Percentiles rank a stretch among this genome's conserved stretches.
These are phyloP conservation scores for Thermophis baileyi DNA, from an alignment of 2,113 vertebrate species.

Conservation along the genomic window DNA sequence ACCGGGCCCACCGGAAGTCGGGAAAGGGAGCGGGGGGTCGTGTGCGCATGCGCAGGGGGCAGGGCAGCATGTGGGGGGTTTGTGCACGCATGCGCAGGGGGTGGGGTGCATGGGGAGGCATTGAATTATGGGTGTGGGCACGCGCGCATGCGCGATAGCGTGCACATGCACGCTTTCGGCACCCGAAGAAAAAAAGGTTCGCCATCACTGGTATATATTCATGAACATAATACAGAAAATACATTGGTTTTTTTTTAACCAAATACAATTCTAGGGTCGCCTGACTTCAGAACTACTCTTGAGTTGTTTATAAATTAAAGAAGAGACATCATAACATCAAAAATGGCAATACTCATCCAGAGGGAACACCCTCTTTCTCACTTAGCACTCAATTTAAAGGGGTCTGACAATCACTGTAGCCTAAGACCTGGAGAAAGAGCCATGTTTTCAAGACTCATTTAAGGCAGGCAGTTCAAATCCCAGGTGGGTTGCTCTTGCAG, in stretches of 20 bases:
- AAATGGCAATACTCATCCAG: neutral
- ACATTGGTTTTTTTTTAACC: neutral
- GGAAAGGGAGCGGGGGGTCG: too few relatives aligned
- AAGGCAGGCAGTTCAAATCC: neutral
- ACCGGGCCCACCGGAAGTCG: too few relatives aligned
- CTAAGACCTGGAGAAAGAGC: neutral
- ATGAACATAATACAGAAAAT: neutral
- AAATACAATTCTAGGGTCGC: neutral
- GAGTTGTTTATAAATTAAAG: neutral
- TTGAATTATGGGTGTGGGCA: too few relatives aligned
- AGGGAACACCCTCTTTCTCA: neutral
- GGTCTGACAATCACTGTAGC: neutral
- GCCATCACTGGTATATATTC: too few relatives aligned
- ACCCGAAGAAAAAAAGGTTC: too few relatives aligned
- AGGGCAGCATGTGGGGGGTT: too few relatives aligned
- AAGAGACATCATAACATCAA: neutral
- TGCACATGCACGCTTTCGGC: too few relatives aligned
- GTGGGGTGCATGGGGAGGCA: too few relatives aligned
- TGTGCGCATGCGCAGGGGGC: too few relatives aligned
- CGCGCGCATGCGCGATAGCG: too few relatives aligned
- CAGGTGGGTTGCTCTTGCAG: neutral
- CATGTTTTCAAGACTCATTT: neutral
- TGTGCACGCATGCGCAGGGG: too few relatives aligned
- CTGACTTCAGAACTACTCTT: neutral
- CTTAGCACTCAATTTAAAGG: neutral